A percentile compares a stretch with the other conserved stretches of the same genome.
phyloP scores from a whole-genome alignment of 1,140 invertebrate species.

The Cheumatopsyche charites region DNA sequence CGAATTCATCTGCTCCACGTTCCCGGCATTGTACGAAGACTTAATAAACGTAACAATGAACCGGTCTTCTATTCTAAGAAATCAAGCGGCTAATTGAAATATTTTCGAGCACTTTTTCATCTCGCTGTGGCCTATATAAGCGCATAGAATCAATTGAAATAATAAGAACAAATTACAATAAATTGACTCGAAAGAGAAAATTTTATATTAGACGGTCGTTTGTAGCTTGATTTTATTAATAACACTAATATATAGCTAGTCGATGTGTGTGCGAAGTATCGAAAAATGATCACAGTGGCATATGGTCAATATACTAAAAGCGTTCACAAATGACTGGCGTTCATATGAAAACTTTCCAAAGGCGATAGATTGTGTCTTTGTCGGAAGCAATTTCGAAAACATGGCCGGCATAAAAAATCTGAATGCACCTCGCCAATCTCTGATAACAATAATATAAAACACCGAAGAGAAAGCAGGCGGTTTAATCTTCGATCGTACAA shows the following conservation, averaged over 20 bases:
- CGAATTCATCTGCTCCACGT: neutral
- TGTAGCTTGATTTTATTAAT: neutral
- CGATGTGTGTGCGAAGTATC: neutral
- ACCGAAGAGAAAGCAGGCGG: neutral
- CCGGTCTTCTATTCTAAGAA: slow-evolving; percentile 7
- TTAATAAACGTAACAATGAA: slow-evolving; percentile 24
- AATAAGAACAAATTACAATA: neutral
- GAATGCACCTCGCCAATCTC: slow-evolving; percentile 1
- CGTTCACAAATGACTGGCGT: slow-evolving; percentile 15
- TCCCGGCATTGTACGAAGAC: neutral
- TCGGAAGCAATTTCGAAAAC: slow-evolving; percentile 8
- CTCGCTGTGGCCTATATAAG: neutral
- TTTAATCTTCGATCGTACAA: slow-evolving; percentile 2
- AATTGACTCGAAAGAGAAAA: neutral
- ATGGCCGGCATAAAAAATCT: neutral
- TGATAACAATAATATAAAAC: slow-evolving; percentile 11
- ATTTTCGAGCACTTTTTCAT: slow-evolving; percentile 11
- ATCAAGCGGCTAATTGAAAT: slow-evolving; percentile 22
- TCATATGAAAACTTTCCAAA: slow-evolving; percentile 20
- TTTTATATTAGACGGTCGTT: neutral
- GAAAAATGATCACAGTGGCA: slow-evolving; percentile 9
- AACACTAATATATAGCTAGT: neutral
- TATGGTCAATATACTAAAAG: slow-evolving; percentile 28
- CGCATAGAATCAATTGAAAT: neutral
- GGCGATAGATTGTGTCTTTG: slow-evolving; percentile 19